Evolutionary conservation across 2,888 invertebrate species (phyloP).

Genomic region (Stegana nigrithorax): DNA sequence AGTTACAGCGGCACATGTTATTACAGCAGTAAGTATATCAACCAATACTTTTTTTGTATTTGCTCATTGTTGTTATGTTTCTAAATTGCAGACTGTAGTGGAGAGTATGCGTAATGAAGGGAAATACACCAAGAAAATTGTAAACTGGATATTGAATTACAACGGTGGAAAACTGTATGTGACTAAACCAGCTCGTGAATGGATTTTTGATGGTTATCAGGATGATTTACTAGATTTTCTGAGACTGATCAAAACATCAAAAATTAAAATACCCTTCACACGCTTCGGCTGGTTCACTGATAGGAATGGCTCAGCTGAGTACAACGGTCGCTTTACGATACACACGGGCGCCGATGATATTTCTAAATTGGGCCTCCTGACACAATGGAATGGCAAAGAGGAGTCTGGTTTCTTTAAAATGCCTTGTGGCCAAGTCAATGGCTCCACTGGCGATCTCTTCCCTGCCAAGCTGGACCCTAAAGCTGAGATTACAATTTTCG

Average conservation of each 20-base stretch:
- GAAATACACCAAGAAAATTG: conserved; percentile 67
- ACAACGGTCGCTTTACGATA: conserved; percentile 84
- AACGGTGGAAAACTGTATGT: conserved; percentile 71
- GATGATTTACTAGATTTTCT: conserved; percentile 77
- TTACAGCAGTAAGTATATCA: conserved; percentile 79
- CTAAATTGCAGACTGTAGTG: conserved; percentile 73
- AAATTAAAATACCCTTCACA: conserved; percentile 74
- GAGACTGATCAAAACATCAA: conserved; percentile 69
- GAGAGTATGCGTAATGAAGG: conserved; percentile 71
- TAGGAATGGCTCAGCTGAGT: conserved; percentile 79
- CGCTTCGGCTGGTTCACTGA: conserved; percentile 88
- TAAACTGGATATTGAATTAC: conserved; percentile 72
- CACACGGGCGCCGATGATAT: conserved; percentile 78
- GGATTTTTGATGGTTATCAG: conserved; percentile 85
- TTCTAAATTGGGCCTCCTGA: conserved; percentile 75
- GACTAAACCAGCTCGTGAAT: conserved; percentile 75
- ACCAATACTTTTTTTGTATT: conserved; percentile 1
- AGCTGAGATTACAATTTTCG: conserved; percentile 76
- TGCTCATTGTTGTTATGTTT: neutral
- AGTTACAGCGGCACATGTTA: conserved; percentile 82
- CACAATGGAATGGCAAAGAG: conserved; percentile 77
- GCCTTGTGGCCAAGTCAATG: conserved; percentile 77
- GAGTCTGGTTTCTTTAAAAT: conserved; percentile 72
- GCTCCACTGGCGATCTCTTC: conserved; percentile 85
- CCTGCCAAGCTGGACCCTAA: conserved; percentile 73